Percentiles rank a stretch among this genome's conserved stretches.
These are phyloP conservation scores for Rhingia campestris DNA, from an alignment of 2,888 invertebrate genomes.

Conservation along the genomic window DNA sequence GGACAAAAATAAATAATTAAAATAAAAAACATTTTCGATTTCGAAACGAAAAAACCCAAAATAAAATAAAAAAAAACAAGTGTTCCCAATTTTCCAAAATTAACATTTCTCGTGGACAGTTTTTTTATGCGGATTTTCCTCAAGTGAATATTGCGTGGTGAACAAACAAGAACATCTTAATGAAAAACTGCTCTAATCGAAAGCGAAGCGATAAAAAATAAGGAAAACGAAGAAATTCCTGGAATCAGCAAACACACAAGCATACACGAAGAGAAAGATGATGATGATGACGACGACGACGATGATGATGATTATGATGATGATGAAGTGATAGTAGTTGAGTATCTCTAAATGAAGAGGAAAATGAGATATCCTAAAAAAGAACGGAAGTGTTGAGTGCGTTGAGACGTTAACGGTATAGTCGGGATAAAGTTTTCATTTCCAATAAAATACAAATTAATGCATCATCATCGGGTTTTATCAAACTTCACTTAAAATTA, in stretches of 20 bases:
- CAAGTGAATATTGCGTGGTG: conserved; percentile 7
- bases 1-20: conserved; percentile 1
- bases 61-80: not conserved
- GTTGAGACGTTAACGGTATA: conserved; percentile 66
- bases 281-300: conserved; percentile 43
- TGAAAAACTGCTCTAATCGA: conserved; percentile 42
- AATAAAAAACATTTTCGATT: not conserved
- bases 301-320: conserved; percentile 45
- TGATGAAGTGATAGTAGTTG: conserved; percentile 73
- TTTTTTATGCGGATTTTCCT: conserved; percentile 26
- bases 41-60: not conserved
- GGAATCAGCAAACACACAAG: conserved; percentile 40
- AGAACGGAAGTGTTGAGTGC: conserved; percentile 72
- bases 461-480: conserved; percentile 15
- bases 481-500: conserved; percentile 5
- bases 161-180: conserved; percentile 7
- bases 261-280: conserved; percentile 42
- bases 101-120: conserved; percentile 27
- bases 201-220: not conserved
- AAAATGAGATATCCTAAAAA: conserved; percentile 69
- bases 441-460: conserved; percentile 22
- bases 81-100: conserved; percentile 19
- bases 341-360: conserved; percentile 71
- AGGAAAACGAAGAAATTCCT: not conserved
- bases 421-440: conserved; percentile 45